Evolutionary conservation across 1,140 invertebrate species (phyloP), one percentile per base, ranked within the genome.

Genomic region (Halyomorpha halys): DNA sequence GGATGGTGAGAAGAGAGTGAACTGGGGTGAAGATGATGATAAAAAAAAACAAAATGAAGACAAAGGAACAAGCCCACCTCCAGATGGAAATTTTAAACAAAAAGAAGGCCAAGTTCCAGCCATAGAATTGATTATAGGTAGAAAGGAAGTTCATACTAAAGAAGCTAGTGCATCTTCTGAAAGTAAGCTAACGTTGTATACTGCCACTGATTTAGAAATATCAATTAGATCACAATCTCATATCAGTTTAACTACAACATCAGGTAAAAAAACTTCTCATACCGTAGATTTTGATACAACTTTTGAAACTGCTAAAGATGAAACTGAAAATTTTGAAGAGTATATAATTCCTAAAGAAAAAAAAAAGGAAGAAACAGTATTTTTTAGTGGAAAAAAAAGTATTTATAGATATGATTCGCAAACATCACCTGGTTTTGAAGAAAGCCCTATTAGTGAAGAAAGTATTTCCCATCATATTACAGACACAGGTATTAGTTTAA

Each of bases 401-500:
- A 69, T 79, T 16, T 78, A 77, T 64, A 71, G 73, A 15, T 79
- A 79, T 64, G 76, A 78, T 51, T 72, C 72, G 25, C 56, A 71
- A 34, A 68, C 67, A 27, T 70, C 71, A 11, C 70, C 74, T 51
- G 71, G 71, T 27, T 72, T 71, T 54, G 63, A 34, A 63, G 72
- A 74, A 45, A 77, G 76, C 23, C 74, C 77, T 9, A 67, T 69
- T 18, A 77, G 76, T n/a, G 79, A 80, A 56, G 76, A 75, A 59
- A 79, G 78, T 71, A 67, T 70, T 9, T 78, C 78, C n/a, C 77
- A 79, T 68, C 75, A 77, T 62, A 73, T 78, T 14, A 75, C 75
- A 15, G 78, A 80, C 68, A 79, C 78, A 15, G 78, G 78, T 14
- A 80, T 80, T 44, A 78, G 77, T 51, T 64, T 79, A 51, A 79